Conservation (phyloP, 2,888 invertebrate species). For the Icerya purchasi region DNA sequence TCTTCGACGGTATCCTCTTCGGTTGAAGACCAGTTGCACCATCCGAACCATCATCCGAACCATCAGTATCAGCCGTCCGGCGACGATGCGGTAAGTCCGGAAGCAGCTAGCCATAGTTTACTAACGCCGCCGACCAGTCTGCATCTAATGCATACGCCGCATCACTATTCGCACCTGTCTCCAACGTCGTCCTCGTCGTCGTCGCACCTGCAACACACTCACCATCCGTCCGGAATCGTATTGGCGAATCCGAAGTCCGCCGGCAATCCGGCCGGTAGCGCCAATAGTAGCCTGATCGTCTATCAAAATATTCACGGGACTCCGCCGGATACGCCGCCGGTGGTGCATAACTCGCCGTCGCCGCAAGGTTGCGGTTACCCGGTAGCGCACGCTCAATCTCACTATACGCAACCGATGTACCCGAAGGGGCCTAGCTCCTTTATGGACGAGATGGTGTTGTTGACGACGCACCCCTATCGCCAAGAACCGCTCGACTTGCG, state of each 20-base stretch:
- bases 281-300: conserved; percentile 21
- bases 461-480: conserved; percentile 43
- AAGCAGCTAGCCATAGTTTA: neutral
- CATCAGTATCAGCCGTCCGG: neutral
- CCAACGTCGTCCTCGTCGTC: no score
- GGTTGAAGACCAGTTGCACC: neutral
- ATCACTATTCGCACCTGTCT: no score
- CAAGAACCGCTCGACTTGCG: conserved; percentile 56
- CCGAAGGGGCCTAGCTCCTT: conserved; percentile 11
- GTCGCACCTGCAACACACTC: conserved; percentile 30
- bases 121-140: no score
- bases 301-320: conserved; percentile 41
- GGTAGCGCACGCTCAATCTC: conserved; percentile 6
- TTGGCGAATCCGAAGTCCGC: conserved; percentile 28
- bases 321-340: conserved; percentile 66
- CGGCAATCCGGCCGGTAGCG: conserved; percentile 24
- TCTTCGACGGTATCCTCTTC: neutral
- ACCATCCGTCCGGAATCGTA: conserved; percentile 27
- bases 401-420: conserved; percentile 14
- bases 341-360: conserved; percentile 34
- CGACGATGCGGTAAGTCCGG: neutral
- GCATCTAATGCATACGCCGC: no score
- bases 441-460: conserved; percentile 48
- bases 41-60: neutral
- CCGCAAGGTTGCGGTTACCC: conserved; percentile 8